A percentile compares a stretch with the other conserved stretches of the same genome.
These are phyloP conservation scores for Manis pentadactyla DNA, from an alignment of 2,797 vertebrate genomes.

Conservation along the genomic window DNA sequence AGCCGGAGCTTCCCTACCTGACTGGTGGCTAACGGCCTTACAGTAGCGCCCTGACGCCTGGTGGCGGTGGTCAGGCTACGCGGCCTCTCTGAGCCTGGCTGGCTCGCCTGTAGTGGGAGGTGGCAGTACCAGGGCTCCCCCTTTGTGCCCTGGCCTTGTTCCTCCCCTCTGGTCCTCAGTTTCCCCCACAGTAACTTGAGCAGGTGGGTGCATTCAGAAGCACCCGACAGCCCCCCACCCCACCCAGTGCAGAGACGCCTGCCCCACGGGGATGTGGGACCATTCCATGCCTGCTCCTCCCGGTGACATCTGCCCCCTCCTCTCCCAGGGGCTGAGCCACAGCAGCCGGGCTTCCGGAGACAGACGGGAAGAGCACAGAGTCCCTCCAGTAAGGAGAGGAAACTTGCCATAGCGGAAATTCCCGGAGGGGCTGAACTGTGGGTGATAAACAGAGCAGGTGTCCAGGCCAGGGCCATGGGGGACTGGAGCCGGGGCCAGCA, in stretches of 20 bases:
- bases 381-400: rapidly evolving
- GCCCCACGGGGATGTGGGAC: neutral
- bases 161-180: neutral
- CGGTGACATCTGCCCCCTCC: neutral
- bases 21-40: no score
- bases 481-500: no score
- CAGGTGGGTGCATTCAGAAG: rapidly evolving
- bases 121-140: neutral
- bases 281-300: rapidly evolving
- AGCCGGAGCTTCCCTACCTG: rapidly evolving
- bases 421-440: rapidly evolving
- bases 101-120: neutral
- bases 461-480: neutral
- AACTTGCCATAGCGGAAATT: neutral
- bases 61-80: neutral
- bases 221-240: neutral
- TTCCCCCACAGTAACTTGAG: neutral
- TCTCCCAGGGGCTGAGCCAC: neutral
- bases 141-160: neutral
- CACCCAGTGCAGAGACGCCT: neutral
- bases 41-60: rapidly evolving
- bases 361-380: neutral
- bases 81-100: rapidly evolving
- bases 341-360: neutral
- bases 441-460: rapidly evolving